A percentile compares a stretch with the other conserved stretches of the same genome.
Conservation (phyloP, 2,797 vertebrate genomes). For the Brotogeris chrysoptera region DNA sequence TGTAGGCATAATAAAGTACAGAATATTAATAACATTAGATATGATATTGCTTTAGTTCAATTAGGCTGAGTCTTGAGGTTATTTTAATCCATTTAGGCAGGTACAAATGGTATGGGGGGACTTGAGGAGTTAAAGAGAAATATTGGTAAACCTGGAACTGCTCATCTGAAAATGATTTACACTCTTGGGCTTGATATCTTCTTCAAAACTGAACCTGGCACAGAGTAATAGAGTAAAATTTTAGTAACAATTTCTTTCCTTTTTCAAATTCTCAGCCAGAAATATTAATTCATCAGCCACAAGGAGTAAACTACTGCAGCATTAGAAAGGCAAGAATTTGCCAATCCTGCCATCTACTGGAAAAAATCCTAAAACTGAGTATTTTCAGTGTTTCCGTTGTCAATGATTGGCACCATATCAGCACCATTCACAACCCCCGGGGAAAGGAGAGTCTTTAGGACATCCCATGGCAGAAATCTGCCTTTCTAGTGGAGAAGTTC, state of each 20-base stretch:
- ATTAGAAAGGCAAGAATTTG: slow-evolving; percentile 6
- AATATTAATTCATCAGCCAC: slow-evolving; percentile 34
- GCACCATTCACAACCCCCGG: not conserved
- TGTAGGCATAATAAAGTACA: not conserved
- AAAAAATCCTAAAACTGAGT: not conserved
- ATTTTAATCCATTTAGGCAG: not conserved
- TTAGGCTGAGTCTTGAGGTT: not conserved
- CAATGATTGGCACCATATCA: not conserved
- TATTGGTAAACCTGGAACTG: not conserved
- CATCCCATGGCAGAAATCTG: not conserved
- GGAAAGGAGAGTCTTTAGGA: not conserved
- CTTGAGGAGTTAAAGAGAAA: slow-evolving; percentile 34
- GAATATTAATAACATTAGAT: not conserved
- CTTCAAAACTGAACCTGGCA: slow-evolving; percentile 51
- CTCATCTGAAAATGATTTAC: slow-evolving; percentile 20
- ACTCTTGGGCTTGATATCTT: slow-evolving; percentile 17
- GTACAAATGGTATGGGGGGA: not conserved
- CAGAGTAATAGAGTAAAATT: slow-evolving; percentile 30
- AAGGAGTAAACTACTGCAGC: not conserved
- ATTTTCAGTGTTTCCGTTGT: not conserved
- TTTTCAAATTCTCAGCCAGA: slow-evolving; percentile 55
- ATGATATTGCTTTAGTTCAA: not conserved
- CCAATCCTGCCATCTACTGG: slow-evolving; percentile 70
- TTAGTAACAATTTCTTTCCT: slow-evolving; percentile 54
- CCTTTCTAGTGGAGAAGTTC: not conserved